Evolutionary conservation across 2,113 vertebrate species (phyloP).

Genomic region (Oophaga pumilio): DNA sequence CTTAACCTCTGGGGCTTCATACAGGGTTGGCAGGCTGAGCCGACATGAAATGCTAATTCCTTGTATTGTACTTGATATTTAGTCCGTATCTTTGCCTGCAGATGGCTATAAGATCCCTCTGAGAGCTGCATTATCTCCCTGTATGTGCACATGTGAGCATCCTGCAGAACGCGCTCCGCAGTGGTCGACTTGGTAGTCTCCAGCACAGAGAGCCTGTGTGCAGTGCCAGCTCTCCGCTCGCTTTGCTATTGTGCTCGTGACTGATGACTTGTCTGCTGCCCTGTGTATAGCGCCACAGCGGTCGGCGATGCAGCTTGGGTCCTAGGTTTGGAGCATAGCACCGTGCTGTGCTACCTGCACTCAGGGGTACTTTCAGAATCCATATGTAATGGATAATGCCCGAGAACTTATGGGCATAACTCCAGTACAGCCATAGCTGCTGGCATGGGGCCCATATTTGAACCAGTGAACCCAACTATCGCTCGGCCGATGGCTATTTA

Average conservation of each 20-base stretch:
- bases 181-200: not conserved
- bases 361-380: not conserved
- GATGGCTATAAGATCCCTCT: not conserved
- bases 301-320: not conserved
- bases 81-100: conserved; percentile 5
- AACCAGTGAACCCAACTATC: too few species aligned
- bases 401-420: too few species aligned
- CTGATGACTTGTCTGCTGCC: not conserved
- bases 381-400: too few species aligned
- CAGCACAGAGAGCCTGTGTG: not conserved
- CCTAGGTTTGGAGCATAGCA: not conserved
- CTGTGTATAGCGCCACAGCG: too few species aligned
- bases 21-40: not conserved
- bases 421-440: too few species aligned
- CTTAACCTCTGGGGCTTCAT: not conserved
- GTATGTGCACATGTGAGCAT: not conserved
- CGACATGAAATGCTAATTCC: conserved; percentile 6
- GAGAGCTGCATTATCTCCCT: conserved; percentile 2
- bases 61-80: not conserved
- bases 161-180: not conserved
- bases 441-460: not conserved
- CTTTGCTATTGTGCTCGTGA: not conserved
- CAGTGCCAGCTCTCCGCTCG: not conserved
- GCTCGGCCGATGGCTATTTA: too few species aligned
- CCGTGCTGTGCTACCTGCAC: not conserved